Base-by-base conservation (phyloP, 2,113 vertebrate species). In the Petroica traversi region DNA sequence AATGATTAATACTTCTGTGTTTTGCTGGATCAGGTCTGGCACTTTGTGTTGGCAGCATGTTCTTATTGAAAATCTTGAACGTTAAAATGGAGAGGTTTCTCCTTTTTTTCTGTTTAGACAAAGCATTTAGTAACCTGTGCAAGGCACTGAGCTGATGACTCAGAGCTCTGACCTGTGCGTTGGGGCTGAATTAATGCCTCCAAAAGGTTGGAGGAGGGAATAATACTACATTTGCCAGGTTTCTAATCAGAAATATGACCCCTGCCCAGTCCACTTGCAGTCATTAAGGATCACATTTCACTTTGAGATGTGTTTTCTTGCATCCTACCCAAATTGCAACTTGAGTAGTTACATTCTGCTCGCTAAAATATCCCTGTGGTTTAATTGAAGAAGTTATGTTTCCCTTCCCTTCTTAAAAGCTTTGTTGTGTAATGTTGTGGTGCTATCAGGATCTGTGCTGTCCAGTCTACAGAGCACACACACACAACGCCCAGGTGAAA, bases 161-260 rank as follows among this genome's bases (percentile, higher is more conserved):
- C 85, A 86, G 40, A 90, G 83, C 89, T 75, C 75, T 83, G 94
- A 94, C 88, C 88, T 85, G 92, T 85, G 90, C 67, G 33, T 72
- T 1, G 2, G 40, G 88, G 64, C 82, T 93, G 87, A 95, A 93
- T 92, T 79, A 95, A 94, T 74, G 79, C 76, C 29, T 95, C 88
- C 90, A 63, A 69, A 85, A 88, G 90, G 55, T 52, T 85, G 85
- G 75, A 93, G 68, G 51, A 83, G 75, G 86, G 75, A 91, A 73
- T 49, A 71, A 63, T 52, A 51, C 51, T 52, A 19, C 64, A 33
- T 92, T 68, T 96, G 94, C 95, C 93, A 96, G 64, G 78, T 88
- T 96, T 92, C 93, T 96, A 68, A 95, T 95, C 88, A 92, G 94
- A 94, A 96, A 92, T 92, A 67, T 84, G 86, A 96, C 90, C 79